Conservation (phyloP, 1,140 invertebrate species). For the Bombus waltoni region DNA sequence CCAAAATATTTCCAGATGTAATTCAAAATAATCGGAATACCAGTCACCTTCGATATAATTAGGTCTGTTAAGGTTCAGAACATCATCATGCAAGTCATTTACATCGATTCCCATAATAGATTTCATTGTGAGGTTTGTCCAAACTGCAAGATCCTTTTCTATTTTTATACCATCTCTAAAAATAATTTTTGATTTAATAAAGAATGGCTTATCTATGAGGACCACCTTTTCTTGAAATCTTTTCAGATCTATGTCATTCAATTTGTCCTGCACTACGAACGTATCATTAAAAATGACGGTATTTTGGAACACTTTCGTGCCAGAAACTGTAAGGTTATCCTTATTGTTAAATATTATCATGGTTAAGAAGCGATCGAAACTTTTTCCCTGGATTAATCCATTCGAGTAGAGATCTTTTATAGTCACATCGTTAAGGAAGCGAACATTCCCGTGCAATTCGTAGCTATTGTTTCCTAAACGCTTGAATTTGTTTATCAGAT, state of each 20-base stretch:
- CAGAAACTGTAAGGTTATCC: conserved; percentile 54
- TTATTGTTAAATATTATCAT: conserved; percentile 56
- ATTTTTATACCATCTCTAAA: conserved; percentile 63
- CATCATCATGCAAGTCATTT: conserved; percentile 52
- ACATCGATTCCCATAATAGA: conserved; percentile 67
- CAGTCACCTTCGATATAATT: conserved; percentile 56
- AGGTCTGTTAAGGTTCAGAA: conserved; percentile 56
- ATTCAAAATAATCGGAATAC: not conserved
- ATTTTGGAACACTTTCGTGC: conserved; percentile 66
- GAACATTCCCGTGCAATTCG: conserved; percentile 59
- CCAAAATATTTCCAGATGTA: not conserved
- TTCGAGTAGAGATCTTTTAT: conserved; percentile 59
- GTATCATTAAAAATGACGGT: conserved; percentile 54
- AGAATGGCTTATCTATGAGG: conserved; percentile 64
- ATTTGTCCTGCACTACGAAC: conserved; percentile 54
- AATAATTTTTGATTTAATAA: conserved; percentile 48
- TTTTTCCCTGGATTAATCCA: conserved; percentile 60
- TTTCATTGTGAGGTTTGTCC: conserved; percentile 44
- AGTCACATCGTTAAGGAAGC: conserved; percentile 41
- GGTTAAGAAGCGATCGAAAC: conserved; percentile 54
- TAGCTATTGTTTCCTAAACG: conserved; percentile 48
- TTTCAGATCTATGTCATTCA: conserved; percentile 69
- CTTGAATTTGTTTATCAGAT: conserved; percentile 54
- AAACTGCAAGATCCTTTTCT: conserved; percentile 50
- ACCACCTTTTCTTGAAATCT: conserved; percentile 65